These are phyloP conservation scores for Stichodactyla mertensii DNA, from an alignment of 64 coral and sea anemone genomes.

Conservation along the genomic window DNA sequence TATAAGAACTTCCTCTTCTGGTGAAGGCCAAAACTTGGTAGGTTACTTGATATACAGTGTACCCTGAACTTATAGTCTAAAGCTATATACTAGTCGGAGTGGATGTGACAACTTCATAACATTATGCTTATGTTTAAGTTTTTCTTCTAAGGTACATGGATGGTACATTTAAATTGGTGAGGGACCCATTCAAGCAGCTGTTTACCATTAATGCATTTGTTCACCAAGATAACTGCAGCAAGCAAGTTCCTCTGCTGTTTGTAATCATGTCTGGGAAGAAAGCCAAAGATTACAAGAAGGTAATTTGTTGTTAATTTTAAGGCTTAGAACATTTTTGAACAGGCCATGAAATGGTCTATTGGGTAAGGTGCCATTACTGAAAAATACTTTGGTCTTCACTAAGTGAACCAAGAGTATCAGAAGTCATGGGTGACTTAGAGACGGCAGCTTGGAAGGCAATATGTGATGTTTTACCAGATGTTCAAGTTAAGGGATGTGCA, in stretches of 20 bases:
- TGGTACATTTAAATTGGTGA: neutral
- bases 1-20: neutral
- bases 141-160: slow-evolving; percentile 17
- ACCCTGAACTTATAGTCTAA: neutral
- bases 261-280: slow-evolving; percentile 11
- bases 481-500: too few species aligned
- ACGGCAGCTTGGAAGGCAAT: too few species aligned
- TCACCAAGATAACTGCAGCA: neutral
- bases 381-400: too few species aligned
- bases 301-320: neutral
- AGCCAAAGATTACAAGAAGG: neutral
- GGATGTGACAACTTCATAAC: neutral
- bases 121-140: neutral
- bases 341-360: too few species aligned
- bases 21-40: neutral
- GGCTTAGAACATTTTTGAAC: too few species aligned
- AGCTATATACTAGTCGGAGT: neutral
- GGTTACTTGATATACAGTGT: neutral
- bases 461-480: too few species aligned
- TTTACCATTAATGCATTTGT: slow-evolving; percentile 24
- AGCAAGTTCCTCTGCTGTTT: slow-evolving; percentile 4
- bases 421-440: too few species aligned
- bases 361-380: too few species aligned
- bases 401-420: too few species aligned
- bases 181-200: slow-evolving; percentile 10